Conservation (phyloP, 2,113 vertebrate genomes). For the Siniperca knerii region DNA sequence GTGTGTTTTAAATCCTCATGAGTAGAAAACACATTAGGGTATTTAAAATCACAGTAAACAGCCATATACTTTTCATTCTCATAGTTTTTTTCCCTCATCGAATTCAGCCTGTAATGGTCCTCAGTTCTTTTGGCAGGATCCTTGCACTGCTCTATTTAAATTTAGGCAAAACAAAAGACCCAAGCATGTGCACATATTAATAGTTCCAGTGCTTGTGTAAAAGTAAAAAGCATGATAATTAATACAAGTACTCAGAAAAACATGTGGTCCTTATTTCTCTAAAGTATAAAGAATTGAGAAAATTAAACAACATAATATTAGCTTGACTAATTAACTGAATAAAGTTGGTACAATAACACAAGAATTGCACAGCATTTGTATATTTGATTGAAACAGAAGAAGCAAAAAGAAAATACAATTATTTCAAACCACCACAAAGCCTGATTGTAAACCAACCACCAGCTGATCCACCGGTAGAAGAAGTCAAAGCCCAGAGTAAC, state of each 20-base stretch:
- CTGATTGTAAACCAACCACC: constrained; percentile 14
- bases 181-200: not conserved
- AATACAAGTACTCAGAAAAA: not conserved
- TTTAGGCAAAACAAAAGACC: not conserved
- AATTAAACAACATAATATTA: not conserved
- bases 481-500: constrained; percentile 26
- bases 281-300: not conserved
- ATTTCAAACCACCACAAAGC: constrained; percentile 17
- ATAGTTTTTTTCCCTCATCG: not conserved
- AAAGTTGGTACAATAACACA: not conserved
- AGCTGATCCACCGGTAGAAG: not conserved
- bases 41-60: constrained; percentile 7
- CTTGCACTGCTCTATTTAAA: not conserved
- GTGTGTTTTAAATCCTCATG: not conserved
- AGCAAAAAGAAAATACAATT: constrained; percentile 1
- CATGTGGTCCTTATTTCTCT: not conserved
- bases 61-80: not conserved
- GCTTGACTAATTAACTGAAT: not conserved
- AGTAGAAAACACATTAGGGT: not conserved
- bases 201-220: not conserved
- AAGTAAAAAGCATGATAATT: not conserved
- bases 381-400: constrained; percentile 15
- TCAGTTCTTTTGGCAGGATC: not conserved
- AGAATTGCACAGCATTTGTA: not conserved
- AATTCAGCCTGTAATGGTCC: not conserved